Conservation (phyloP, 1,140 invertebrate genomes). For the Andricus grossulariae region DNA sequence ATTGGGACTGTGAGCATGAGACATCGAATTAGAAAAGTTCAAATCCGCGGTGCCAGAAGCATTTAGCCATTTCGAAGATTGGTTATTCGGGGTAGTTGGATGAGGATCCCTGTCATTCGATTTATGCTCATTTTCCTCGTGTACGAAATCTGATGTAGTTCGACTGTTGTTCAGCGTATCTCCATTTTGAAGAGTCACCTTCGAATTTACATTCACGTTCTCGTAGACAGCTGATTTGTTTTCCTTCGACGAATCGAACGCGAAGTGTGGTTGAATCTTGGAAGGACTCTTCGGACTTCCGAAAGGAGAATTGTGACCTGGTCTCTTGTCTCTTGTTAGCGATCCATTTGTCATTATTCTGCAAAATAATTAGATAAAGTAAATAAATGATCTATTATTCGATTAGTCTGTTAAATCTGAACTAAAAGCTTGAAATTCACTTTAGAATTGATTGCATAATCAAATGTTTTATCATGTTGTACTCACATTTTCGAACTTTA, state of each 20-base stretch:
- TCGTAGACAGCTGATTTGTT: slow-evolving; percentile 53
- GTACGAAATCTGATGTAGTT: slow-evolving; percentile 14
- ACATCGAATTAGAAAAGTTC: slow-evolving; percentile 58
- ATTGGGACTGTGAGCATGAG: slow-evolving; percentile 56
- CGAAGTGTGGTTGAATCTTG: slow-evolving; percentile 61
- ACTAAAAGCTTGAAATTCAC: background rate
- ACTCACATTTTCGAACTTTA: too few relatives aligned
- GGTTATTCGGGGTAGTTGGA: slow-evolving; percentile 55
- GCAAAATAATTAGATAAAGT: slow-evolving; percentile 60
- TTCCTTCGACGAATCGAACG: slow-evolving; percentile 61
- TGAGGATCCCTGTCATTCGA: slow-evolving; percentile 39
- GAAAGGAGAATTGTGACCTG: slow-evolving; percentile 73
- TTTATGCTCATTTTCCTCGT: slow-evolving; percentile 45
- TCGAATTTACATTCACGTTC: slow-evolving; percentile 52
- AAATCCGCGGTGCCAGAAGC: slow-evolving; percentile 44
- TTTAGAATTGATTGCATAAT: too few relatives aligned
- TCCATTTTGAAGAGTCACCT: slow-evolving; percentile 49
- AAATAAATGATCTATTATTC: slow-evolving; percentile 33
- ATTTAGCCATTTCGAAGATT: slow-evolving; percentile 56
- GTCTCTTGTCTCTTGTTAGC: slow-evolving; percentile 85
- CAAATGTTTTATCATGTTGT: too few relatives aligned
- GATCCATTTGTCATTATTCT: slow-evolving; percentile 94
- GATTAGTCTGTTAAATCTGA: background rate
- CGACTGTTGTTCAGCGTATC: slow-evolving; percentile 42
- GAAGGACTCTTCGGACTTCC: slow-evolving; percentile 69